Conservation (phyloP, 37 sponge, comb jelly and placozoan genomes). For the Dysidea cf. avara region DNA sequence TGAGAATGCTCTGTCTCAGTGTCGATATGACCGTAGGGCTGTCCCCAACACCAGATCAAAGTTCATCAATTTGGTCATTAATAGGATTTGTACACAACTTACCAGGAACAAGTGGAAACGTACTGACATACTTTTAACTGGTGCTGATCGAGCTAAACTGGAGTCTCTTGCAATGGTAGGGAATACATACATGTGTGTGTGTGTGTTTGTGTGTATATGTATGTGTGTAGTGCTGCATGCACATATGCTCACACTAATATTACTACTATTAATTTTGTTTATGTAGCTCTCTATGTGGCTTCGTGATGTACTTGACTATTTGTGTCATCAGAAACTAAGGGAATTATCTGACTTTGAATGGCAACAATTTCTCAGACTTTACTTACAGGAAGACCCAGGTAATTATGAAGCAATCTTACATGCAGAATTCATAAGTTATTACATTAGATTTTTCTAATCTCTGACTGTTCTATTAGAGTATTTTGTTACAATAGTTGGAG, state of each 20-base stretch:
- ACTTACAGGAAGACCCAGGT: constrained; percentile 5
- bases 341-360: constrained; percentile 89
- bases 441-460: too few relatives aligned
- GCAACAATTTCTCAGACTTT: constrained; percentile 66
- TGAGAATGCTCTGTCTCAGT: constrained; percentile 50
- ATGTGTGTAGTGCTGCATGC: too few relatives aligned
- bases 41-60: constrained; percentile 40
- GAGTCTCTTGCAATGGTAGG: constrained; percentile 53
- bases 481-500: neutral
- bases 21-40: constrained; percentile 72
- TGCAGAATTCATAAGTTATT: neutral
- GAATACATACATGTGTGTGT: too few relatives aligned
- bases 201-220: too few relatives aligned
- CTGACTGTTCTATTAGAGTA: neutral
- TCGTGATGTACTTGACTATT: constrained; percentile 75
- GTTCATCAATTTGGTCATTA: constrained; percentile 42
- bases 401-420: neutral
- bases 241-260: too few relatives aligned
- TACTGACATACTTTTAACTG: constrained; percentile 16
- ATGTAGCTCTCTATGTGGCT: constrained; percentile 64
- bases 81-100: constrained; percentile 41
- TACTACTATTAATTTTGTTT: neutral
- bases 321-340: constrained; percentile 68
- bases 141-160: constrained; percentile 32
- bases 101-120: constrained; percentile 56